A percentile compares a stretch with the other conserved stretches of the same genome.
These are phyloP conservation scores for Pangasius krempfi DNA, from an alignment of 2,797 vertebrate species.

Conservation along the genomic window DNA sequence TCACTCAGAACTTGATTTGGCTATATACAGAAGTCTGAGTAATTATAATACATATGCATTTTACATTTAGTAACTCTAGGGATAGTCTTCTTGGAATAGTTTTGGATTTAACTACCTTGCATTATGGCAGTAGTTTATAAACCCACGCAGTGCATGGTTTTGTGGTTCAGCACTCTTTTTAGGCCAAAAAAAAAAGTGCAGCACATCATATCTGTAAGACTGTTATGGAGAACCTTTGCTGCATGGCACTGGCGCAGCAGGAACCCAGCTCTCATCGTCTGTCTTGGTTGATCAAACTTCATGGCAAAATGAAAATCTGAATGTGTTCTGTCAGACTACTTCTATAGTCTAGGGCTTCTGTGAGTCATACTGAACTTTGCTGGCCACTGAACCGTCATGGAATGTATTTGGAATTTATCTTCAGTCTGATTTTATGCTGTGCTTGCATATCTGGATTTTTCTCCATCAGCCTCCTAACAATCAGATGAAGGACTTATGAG, in stretches of 20 bases:
- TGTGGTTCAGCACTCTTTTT: not conserved
- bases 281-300: not conserved
- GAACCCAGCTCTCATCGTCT: not conserved
- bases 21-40: not conserved
- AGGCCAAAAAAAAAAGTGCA: not conserved
- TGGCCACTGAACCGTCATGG: conserved; percentile 7
- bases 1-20: not conserved
- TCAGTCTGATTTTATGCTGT: conserved; percentile 11
- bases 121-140: not conserved
- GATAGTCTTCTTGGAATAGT: not conserved
- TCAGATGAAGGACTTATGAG: conserved; percentile 37
- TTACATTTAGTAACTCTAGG: not conserved
- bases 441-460: conserved; percentile 41
- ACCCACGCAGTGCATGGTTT: not conserved
- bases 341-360: not conserved
- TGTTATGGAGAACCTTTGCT: not conserved
- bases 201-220: not conserved
- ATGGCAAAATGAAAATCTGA: not conserved
- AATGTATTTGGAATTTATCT: conserved; percentile 28
- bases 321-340: not conserved
- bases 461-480: conserved; percentile 28
- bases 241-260: not conserved
- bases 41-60: not conserved
- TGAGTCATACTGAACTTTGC: not conserved
- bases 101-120: not conserved